Base-by-base conservation (phyloP, 2,113 vertebrate species). In the Eudyptes chrysolophus region DNA sequence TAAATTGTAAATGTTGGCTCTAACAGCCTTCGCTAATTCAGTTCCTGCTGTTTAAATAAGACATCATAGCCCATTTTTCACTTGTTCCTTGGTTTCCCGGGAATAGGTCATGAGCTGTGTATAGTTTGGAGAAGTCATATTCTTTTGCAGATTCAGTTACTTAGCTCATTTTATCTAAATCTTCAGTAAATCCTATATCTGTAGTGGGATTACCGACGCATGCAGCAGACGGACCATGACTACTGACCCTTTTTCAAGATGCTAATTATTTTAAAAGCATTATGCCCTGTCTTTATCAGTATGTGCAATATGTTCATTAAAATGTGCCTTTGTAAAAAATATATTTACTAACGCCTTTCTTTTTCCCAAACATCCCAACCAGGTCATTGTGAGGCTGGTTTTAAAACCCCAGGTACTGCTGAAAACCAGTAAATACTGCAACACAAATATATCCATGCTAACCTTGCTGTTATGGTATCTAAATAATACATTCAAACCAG, bases 401-500 rank as follows among this genome's bases (percentile, higher is more conserved):
- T 76, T 85, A 68, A 92, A 93, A 81, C 7, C 6, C 5, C 25
- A 66, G 29, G 7, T 85, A 29, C 18, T 38, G 66, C 54, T 93
- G 84, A 91, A 85, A 84, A 76, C 5, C 21, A 44, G 7, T 34
- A 64, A 89, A 61, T 82, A 24, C 5, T 34, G 2, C 14, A 71
- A 40, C 6, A 21, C 20, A 51, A 78, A 90, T 57, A 25, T 90
- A 70, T 68, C 44, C 76, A 42, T 46, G 29, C 40, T 91, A 66
- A 25, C 49, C 80, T 22, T 77, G 26, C 18, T 46, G 16, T 69
- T 69, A 16, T 5, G 6, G 6, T 48, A 48, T 61, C 24, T 76
- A 90, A 96, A 82, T 87, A 71, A 90, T n/a, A 48, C 15, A 10
- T 44, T 78, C 58, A 94, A 85, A 85, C 86, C n/a, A 84, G 44